These are phyloP conservation scores for Amphipyra berbera DNA, from an alignment of 2,888 invertebrate species.

Conservation along the genomic window DNA sequence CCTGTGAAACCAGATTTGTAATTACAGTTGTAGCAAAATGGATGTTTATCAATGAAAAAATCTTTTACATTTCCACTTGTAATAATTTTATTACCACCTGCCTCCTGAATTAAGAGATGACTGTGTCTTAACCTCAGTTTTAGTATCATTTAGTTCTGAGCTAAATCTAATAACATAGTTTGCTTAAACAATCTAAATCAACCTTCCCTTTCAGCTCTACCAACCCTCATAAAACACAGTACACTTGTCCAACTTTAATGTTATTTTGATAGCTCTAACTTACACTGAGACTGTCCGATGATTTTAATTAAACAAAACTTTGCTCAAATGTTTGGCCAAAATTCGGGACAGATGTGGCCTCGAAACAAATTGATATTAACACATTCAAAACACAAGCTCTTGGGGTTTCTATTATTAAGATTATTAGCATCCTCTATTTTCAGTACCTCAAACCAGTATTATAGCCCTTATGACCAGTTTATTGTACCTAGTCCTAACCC, in stretches of 20 bases:
- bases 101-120: too few species aligned
- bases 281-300: slow-evolving; percentile 50
- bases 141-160: slow-evolving; percentile 9
- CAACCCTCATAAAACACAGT: slow-evolving; percentile 50
- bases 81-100: too few species aligned
- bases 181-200: slow-evolving; percentile 39
- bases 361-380: slow-evolving; percentile 58
- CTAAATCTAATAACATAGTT: slow-evolving; percentile 49
- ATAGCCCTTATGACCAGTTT: too few species aligned
- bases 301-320: slow-evolving; percentile 65
- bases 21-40: too few species aligned
- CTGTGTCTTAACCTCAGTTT: too few species aligned
- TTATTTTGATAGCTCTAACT: slow-evolving; percentile 54
- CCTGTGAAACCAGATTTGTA: too few species aligned
- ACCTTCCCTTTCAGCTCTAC: slow-evolving; percentile 11
- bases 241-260: slow-evolving; percentile 49
- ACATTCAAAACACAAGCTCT: slow-evolving; percentile 52
- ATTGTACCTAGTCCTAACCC: too few species aligned
- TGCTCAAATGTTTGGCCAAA: slow-evolving; percentile 46
- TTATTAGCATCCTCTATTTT: slow-evolving; percentile 33
- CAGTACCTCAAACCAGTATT: too few species aligned
- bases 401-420: slow-evolving; percentile 40
- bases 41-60: too few species aligned
- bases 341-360: slow-evolving; percentile 45
- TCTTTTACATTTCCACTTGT: too few species aligned